Base-by-base conservation (phyloP, 2,113 vertebrate species). In the Tetraodon nigroviridis region DNA sequence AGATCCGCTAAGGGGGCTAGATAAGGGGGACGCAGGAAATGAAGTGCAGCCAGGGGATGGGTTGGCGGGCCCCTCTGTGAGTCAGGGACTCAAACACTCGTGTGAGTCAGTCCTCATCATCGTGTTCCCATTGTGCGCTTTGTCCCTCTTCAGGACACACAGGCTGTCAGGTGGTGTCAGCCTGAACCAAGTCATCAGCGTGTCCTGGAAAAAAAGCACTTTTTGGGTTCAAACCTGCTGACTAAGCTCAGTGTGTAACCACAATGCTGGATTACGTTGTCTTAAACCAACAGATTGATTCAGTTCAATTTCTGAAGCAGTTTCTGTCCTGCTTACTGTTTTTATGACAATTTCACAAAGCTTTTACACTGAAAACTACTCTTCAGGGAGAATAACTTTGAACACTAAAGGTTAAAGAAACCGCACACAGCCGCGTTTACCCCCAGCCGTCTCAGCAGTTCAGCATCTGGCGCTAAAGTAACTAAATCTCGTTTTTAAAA, bases 41-140 rank as follows among this genome's bases (percentile, higher is more conserved):
- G 22, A 79, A 75, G 18, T 24, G n/a, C 6, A 4, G 44, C n/a
- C 17, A 48, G 46, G 14, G 18, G 47, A 29, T 32, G 59, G 67
- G 37, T 46, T 48, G 12, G 5, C 41, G 67, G 20, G 74, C 56
- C 56, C 48, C 60, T 54, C 27, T 41, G 53, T 83, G 80, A 84
- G 57, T 87, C 73, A 75, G 67, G 47, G 41, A 54, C 55, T 13
- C 57, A 52, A 59, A 19, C 47, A 58, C 16, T 32, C 49, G 1
- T 37, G 32, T 82, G 83, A 86, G 67, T 86, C 80, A 87, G 56
- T 69, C 40, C 45, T 72, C 58, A 51, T 78, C 67, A 60, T 29
- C 51, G 60, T 51, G 40, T 59, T 71, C 40, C 52, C 22, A 37
- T 69, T 40, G 55, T 50, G 24, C 32, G 19, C 45, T 69, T 37